Percentiles rank a stretch among this genome's conserved stretches.
Evolutionary conservation across 2,797 vertebrate genomes (phyloP).

Genomic region (Acanthiza pusilla): DNA sequence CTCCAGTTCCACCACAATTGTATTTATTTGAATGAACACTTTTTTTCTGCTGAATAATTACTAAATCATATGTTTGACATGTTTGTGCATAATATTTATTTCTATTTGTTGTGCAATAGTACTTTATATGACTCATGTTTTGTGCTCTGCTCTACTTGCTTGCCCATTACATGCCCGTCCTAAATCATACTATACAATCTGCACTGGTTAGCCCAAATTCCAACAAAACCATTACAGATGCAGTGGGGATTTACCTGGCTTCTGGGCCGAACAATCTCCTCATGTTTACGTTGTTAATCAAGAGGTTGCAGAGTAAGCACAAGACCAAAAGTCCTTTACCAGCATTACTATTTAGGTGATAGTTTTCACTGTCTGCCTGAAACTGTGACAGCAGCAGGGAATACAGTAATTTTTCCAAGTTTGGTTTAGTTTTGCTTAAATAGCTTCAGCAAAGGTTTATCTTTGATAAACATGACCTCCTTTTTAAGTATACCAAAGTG

Average conservation of each 20-base stretch:
- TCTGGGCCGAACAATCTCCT: not conserved
- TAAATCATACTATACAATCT: not conserved
- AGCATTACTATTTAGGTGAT: not conserved
- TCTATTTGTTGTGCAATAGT: constrained; percentile 9
- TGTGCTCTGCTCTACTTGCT: not conserved
- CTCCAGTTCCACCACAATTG: not conserved
- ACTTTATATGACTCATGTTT: not conserved
- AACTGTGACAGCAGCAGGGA: not conserved
- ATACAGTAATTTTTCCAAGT: not conserved
- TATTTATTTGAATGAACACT: not conserved
- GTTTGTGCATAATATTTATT: constrained; percentile 4
- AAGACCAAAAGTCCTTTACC: not conserved
- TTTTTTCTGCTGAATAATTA: constrained; percentile 17
- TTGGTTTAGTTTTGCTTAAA: not conserved
- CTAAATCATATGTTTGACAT: not conserved
- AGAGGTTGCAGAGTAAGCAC: not conserved
- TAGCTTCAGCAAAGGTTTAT: not conserved
- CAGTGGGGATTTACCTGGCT: not conserved
- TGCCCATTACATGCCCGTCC: not conserved
- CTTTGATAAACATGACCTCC: not conserved
- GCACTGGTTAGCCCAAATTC: not conserved
- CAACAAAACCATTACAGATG: not conserved
- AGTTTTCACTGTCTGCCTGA: not conserved
- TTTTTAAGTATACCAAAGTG: not conserved
- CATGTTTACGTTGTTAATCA: not conserved